Evolutionary conservation across 1,140 invertebrate genomes (phyloP), one percentile per base, ranked within the genome.

Genomic region (Antheraea pernyi): DNA sequence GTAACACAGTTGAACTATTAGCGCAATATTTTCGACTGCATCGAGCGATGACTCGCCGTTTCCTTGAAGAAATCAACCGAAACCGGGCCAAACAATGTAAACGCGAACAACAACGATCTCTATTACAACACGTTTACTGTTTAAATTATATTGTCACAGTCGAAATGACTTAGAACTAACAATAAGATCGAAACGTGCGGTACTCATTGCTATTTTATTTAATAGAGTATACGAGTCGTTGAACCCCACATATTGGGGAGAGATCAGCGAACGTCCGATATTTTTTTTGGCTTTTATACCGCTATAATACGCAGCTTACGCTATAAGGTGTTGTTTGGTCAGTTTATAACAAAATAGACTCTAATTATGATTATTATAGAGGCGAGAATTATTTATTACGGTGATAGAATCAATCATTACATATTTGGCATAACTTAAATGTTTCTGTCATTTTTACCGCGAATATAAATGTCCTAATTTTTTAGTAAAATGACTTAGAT

Each of bases 181-280:
- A 83, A 81, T 81, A 85, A 87, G 73, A 79, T 80, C 71, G 78
- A 78, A 80, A 81, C 80, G 75, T 78, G 72, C 67, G 67, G 70
- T 71, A 70, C 75, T 75, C 67, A 79, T 74, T 74, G 74, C 76
- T 78, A 83, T 81, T 85, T 83, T 82, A 83, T 85, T 81, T 83
- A 81, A 79, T 80, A 75, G 70, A 76, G 76, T 79, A 78, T 59
- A 69, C 22, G 74, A 69, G 82, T 85, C 83, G 72, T 74, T 83
- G 83, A 85, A 80, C 85, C 68, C 62, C 46, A 71, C 62, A 73
- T 68, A 70, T 77, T 71, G 67, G 39, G 67, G 70, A 66, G 42
- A 65, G 66, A 74, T 75, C 64, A 62, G 65, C 70, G 69, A 70
- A 71, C 59, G 67, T 53, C 69, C 65, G 70, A 70, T 70, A 53